Conservation (phyloP, 2,888 invertebrate genomes). For the Notodonta dromedarius region DNA sequence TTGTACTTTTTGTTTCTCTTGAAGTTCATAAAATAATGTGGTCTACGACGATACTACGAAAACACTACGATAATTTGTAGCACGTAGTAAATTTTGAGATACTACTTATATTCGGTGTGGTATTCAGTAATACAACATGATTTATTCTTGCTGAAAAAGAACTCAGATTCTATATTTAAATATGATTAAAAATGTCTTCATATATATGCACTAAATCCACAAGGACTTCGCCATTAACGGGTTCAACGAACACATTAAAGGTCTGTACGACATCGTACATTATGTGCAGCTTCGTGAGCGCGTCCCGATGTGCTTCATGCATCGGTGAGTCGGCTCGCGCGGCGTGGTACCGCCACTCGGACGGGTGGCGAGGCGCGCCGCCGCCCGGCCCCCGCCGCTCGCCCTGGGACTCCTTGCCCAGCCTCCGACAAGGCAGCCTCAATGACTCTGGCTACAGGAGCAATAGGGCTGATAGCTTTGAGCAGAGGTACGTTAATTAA, state of each 20-base stretch:
- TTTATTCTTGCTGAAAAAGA: too few species aligned
- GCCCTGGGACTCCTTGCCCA: constrained; percentile 95
- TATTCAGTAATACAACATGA: too few species aligned
- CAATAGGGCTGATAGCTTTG: constrained; percentile 93
- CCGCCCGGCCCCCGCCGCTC: constrained; percentile 88
- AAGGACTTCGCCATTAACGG: background rate
- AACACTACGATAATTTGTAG: background rate
- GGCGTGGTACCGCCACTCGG: constrained; percentile 95
- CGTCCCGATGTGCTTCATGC: constrained; percentile 92
- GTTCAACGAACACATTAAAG: constrained; percentile 17
- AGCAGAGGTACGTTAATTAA: constrained; percentile 88
- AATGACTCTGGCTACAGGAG: constrained; percentile 95
- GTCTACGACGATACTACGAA: background rate
- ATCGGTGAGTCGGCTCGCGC: constrained; percentile 95
- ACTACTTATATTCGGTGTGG: too few species aligned
- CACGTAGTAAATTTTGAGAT: background rate
- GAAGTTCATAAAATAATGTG: background rate
- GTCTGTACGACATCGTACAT: constrained; percentile 25
- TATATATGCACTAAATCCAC: background rate
- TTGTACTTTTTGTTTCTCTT: too few species aligned
- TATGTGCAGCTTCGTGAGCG: constrained; percentile 78
- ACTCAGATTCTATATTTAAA: background rate
- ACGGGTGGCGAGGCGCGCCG: constrained; percentile 89
- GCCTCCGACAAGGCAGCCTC: constrained; percentile 92
- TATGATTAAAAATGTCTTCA: background rate